Evolutionary conservation across 2,113 vertebrate genomes (phyloP).

Genomic region (Lepisosteus oculatus): DNA sequence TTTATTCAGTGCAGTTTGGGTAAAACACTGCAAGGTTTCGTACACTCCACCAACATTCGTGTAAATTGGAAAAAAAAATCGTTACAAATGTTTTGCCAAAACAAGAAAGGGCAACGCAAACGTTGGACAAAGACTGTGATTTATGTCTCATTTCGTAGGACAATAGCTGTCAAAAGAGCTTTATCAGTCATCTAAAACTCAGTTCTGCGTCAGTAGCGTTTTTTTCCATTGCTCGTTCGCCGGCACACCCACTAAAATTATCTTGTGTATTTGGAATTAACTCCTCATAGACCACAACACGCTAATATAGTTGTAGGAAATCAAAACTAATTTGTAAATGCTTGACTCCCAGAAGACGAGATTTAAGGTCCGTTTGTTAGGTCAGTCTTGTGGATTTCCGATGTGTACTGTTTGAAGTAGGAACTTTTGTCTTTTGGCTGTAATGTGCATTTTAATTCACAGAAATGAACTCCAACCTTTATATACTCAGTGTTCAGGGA

Average conservation of each 20-base stretch:
- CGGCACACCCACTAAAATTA: neutral
- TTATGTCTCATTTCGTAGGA: too few relatives aligned
- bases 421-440: conserved; percentile 27
- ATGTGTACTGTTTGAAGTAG: conserved; percentile 21
- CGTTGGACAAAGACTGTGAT: too few relatives aligned
- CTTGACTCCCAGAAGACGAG: neutral
- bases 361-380: neutral
- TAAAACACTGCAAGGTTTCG: too few relatives aligned
- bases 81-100: too few relatives aligned
- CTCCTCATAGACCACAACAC: neutral
- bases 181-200: too few relatives aligned
- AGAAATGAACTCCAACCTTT: conserved; percentile 36
- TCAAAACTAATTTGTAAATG: neutral
- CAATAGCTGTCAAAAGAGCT: too few relatives aligned
- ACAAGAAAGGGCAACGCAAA: too few relatives aligned
- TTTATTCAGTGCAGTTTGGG: too few relatives aligned
- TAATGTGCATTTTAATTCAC: conserved; percentile 33
- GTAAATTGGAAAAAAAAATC: too few relatives aligned
- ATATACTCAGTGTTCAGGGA: conserved; percentile 35
- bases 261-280: conserved; percentile 9
- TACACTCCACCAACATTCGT: too few relatives aligned
- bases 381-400: conserved; percentile 7
- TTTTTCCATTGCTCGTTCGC: neutral
- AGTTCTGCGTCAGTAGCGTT: too few relatives aligned
- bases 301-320: too few relatives aligned